Base-by-base conservation (phyloP, 1,140 invertebrate species). In the Drosophila nasuta region DNA sequence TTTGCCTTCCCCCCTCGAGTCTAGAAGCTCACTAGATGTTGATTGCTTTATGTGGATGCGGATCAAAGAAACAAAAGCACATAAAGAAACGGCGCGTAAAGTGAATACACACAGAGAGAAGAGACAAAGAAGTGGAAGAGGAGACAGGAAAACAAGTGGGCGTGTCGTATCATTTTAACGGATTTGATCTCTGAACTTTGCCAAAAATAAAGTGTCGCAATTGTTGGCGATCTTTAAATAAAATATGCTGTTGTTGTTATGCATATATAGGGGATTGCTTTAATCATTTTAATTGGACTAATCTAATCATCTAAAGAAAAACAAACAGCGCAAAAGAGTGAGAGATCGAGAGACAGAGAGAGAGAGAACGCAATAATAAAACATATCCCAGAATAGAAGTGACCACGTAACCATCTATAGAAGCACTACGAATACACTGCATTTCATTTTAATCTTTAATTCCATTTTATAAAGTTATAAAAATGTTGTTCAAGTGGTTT, bases 181-280 rank as follows among this genome's bases (percentile, higher is more conserved):
- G 79, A 82, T 87, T 87, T 87, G 82, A 87, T 80, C 83, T 80
- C 13, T 77, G 73, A 60, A 72, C 69, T 56, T 60, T 69, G 43
- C 51, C 59, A 67, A 64, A 78, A 70, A 63, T 49, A 63, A 11
- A 41, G 6, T 11, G 17, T 17, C 8, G 46, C 45, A 20, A 35
- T 28, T 68, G 28, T 51, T 66, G 28, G 52, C 43, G 54, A 54
- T 51, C 49, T 15, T 57, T 59, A 69, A 63, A 68, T 35, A 77
- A 67, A 28, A 46, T 25, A 25, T 25, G 3, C 0, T 4, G 20
- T 54, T 43, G n/a, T 17, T 30, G 17, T 20, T 28, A 38, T 49
- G 33, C 54, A 43, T 17, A 43, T 17, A 68, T 0, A 17, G 41
- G 56, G 49, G n/a, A 59, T 57, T 57, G 48, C 62, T 59, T 69